Conservation (phyloP, 2,113 vertebrate species). For the Nansenia antarctica region DNA sequence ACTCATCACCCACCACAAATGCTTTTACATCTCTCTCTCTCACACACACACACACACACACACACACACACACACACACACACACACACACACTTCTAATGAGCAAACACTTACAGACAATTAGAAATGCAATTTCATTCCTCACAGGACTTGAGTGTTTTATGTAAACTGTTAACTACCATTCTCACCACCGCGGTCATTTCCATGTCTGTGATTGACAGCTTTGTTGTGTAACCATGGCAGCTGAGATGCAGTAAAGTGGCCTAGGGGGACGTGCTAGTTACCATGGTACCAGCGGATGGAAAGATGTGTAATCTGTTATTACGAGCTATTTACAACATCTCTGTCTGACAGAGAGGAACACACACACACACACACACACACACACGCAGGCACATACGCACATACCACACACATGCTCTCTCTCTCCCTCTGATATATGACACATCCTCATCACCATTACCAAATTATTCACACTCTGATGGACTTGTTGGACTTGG, state of each 20-base stretch:
- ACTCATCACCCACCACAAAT: too few relatives aligned
- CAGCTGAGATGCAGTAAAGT: slow-evolving; percentile 83
- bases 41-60: too few relatives aligned
- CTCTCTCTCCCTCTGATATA: too few relatives aligned
- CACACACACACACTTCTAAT: too few relatives aligned
- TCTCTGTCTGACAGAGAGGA: not conserved
- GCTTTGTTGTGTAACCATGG: slow-evolving; percentile 83
- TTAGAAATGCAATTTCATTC: too few relatives aligned
- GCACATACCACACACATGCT: too few relatives aligned
- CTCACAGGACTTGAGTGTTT: too few relatives aligned
- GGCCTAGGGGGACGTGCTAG: slow-evolving; percentile 73
- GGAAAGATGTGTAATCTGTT: slow-evolving; percentile 61
- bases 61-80: too few relatives aligned
- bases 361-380: not conserved
- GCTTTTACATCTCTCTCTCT: not conserved
- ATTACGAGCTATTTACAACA: slow-evolving; percentile 52
- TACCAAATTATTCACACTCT: slow-evolving; percentile 34
- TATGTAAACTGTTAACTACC: too few relatives aligned
- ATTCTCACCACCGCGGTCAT: slow-evolving; percentile 1
- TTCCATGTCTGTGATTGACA: slow-evolving; percentile 74
- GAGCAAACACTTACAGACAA: too few relatives aligned
- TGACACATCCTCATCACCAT: slow-evolving; percentile 22
- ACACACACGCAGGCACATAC: slow-evolving; percentile 51
- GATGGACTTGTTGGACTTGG: slow-evolving; percentile 50
- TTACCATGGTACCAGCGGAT: slow-evolving; percentile 52